These are phyloP conservation scores for Nemurella pictetii DNA, from an alignment of 2,888 invertebrate genomes.

Conservation along the genomic window DNA sequence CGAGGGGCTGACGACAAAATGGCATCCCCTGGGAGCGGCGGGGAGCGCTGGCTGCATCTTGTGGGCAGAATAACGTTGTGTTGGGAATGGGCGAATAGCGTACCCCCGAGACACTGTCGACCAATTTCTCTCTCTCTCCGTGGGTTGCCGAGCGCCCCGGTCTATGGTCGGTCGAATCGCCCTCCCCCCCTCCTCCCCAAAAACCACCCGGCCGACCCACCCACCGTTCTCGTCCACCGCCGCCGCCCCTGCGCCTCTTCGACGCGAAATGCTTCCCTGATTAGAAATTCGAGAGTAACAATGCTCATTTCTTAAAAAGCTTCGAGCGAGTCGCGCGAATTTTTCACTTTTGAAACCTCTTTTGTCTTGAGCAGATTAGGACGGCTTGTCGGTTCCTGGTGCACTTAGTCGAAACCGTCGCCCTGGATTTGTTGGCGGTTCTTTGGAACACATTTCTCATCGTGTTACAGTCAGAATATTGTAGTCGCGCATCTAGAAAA, in stretches of 20 bases:
- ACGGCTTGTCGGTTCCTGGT: not conserved
- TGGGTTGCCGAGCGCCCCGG: not conserved
- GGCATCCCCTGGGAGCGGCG: slow-evolving; percentile 46
- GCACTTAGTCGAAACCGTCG: not conserved
- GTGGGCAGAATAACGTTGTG: slow-evolving; percentile 38
- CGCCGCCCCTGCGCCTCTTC: not conserved
- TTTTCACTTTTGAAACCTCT: not conserved
- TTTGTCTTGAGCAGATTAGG: not conserved
- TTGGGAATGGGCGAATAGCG: slow-evolving; percentile 33
- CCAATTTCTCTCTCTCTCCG: slow-evolving; percentile 32
- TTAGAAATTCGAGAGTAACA: slow-evolving; percentile 4
- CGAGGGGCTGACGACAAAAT: slow-evolving; percentile 46
- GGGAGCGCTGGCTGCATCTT: slow-evolving; percentile 40
- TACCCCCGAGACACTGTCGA: slow-evolving; percentile 28
- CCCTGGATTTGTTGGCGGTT: not conserved
- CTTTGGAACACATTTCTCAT: not conserved
- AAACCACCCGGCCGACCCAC: not conserved
- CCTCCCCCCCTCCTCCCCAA: not conserved
- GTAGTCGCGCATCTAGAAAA: too few species aligned
- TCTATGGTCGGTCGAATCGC: not conserved
- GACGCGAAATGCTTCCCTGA: slow-evolving; percentile 11
- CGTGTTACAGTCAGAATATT: not conserved
- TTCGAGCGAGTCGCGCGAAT: not conserved
- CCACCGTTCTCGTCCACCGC: not conserved
- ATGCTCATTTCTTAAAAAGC: slow-evolving; percentile 6